Percentiles rank a stretch among this genome's conserved stretches.
Conservation (phyloP, 1,140 invertebrate species). For the Hylaeus volcanicus region DNA sequence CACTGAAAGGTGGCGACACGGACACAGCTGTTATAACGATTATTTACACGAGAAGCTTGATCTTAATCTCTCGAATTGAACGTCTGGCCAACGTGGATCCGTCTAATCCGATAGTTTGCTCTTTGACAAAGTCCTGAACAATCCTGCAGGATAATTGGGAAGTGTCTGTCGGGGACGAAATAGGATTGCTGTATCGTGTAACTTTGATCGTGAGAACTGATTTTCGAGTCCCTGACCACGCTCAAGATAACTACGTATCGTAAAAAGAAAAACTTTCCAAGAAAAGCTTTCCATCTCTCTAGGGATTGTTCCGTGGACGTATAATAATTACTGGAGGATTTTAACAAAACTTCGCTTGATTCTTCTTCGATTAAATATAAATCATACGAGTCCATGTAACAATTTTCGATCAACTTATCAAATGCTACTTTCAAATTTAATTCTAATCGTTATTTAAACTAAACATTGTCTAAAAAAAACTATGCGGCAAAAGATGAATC, state of each 20-base stretch:
- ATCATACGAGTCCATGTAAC: no score
- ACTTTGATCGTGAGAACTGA: slow-evolving; percentile 29
- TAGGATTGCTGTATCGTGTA: slow-evolving; percentile 11
- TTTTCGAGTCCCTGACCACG: neutral
- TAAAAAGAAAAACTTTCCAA: neutral
- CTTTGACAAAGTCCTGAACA: slow-evolving; percentile 11
- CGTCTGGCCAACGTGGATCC: neutral
- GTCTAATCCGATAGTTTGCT: slow-evolving; percentile 41
- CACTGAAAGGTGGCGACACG: neutral
- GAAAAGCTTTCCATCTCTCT: neutral
- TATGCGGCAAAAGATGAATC: no score
- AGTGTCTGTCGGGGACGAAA: slow-evolving; percentile 4
- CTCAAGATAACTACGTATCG: neutral
- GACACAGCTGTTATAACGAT: neutral
- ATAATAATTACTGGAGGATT: no score
- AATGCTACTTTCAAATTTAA: no score
- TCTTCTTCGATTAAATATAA: no score
- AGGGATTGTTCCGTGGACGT: no score
- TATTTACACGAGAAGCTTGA: slow-evolving; percentile 10
- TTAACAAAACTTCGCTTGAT: no score
- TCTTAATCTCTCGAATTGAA: slow-evolving; percentile 24
- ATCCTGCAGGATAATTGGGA: slow-evolving; percentile 37
- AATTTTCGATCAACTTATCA: no score
- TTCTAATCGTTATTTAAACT: no score
- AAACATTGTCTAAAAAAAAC: no score